Evolutionary conservation across 2,797 vertebrate genomes (phyloP), one percentile per base, ranked within the genome.

Genomic region (Molossus molossus): DNA sequence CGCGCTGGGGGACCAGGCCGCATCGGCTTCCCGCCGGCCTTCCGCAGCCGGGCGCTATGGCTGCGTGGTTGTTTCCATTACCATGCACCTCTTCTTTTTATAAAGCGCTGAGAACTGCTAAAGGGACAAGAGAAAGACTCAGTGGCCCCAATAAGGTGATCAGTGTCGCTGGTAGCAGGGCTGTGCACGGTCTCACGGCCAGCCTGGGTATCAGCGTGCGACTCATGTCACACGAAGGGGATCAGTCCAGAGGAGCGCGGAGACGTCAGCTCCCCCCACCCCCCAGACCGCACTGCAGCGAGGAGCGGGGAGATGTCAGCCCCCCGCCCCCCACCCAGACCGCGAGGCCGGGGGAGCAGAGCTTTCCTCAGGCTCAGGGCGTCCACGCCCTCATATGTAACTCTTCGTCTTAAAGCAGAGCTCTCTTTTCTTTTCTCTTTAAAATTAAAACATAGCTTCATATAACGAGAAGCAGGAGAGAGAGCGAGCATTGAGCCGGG

Each of bases 161-260:
- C 92, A 85, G 75, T 90, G 14, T 58, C 95, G 53, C 50, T 57
- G 40, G 64, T 72, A 80, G 58, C 91, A 95, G 67, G 65, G 79
- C 81, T 92, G 88, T 95, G 55, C 58, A 50, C 7, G 18, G 23
- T 77, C 81, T 92, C 88, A 12, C 58, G 37, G 45, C 70, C 3
- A 0, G 82, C 75, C 75, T 67, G 86, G 73, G 94, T 93, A 50
- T 53, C 65, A 73, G 76, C 53, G 87, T 60, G 45, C 75, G 92
- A 96, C 94, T 95, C 83, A 55, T 90, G 69, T 82, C 94, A 7
- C 50, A 92, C 96, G 96, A 96, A 96, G 73, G 84, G 33, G 33
- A 33, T 33, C 33, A 33, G 33, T 33, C 33, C 33, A 33, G 33
- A 33, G 33, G 83, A 89, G 89, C 65, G 5, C n/a, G 89, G 85